A percentile compares a stretch with the other conserved stretches of the same genome.
phyloP scores from a whole-genome alignment of 2,113 vertebrate genomes.

The Takifugu flavidus region DNA sequence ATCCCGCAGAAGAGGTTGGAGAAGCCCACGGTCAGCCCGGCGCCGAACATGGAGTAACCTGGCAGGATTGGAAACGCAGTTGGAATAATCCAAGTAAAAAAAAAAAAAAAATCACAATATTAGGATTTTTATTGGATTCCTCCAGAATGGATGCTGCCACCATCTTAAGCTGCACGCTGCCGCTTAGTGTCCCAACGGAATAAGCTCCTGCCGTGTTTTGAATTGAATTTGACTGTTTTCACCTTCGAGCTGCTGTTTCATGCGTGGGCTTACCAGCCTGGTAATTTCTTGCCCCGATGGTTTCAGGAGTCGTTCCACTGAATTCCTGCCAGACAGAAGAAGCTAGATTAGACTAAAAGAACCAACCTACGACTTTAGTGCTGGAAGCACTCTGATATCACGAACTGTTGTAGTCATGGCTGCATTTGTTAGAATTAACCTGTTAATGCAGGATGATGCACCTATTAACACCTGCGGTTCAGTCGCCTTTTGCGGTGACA shows the following conservation, averaged over 20 bases:
- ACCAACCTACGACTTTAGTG: background rate
- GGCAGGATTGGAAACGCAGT: background rate
- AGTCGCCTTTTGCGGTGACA: too few species aligned
- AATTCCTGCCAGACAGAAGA: slow-evolving; percentile 75
- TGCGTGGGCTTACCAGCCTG: slow-evolving; percentile 82
- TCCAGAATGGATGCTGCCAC: too few species aligned
- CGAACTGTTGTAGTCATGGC: background rate
- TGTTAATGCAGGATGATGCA: too few species aligned
- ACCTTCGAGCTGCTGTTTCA: background rate
- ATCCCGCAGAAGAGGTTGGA: slow-evolving; percentile 99
- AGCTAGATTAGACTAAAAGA: slow-evolving; percentile 11
- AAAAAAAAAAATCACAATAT: background rate
- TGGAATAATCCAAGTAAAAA: too few species aligned
- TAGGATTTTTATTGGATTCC: background rate
- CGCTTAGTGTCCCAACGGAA: too few species aligned
- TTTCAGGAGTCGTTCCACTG: slow-evolving; percentile 83
- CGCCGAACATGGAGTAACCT: slow-evolving; percentile 99
- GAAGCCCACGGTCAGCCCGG: slow-evolving; percentile 94
- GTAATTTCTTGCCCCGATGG: slow-evolving; percentile 90
- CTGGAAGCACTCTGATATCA: background rate
- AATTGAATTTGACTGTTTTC: background rate
- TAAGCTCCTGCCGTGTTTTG: background rate
- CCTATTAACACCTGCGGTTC: too few species aligned
- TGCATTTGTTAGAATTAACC: too few species aligned
- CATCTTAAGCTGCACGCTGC: too few species aligned